Percentiles rank a stretch among this genome's conserved stretches.
Evolutionary conservation across 1,140 invertebrate genomes (phyloP).

Genomic region (Cecropterus lyciades): DNA sequence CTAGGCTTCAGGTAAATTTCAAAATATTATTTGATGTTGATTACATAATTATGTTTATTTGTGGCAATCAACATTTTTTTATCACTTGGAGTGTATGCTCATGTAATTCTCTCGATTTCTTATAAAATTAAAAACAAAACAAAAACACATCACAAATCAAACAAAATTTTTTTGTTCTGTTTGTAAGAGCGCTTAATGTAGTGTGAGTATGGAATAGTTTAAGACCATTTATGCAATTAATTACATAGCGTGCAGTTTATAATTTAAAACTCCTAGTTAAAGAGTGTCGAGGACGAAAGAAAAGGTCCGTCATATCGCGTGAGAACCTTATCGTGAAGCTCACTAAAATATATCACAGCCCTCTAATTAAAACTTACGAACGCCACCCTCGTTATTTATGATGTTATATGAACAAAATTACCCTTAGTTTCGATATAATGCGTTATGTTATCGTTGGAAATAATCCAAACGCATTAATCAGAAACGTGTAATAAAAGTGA

Average conservation of each 20-base stretch:
- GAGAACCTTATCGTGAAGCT: conserved; percentile 52
- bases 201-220: too few relatives aligned
- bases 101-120: too few relatives aligned
- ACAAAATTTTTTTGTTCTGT: too few relatives aligned
- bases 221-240: conserved; percentile 10
- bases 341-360: conserved; percentile 60
- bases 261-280: conserved; percentile 49
- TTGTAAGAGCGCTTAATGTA: too few relatives aligned
- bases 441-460: conserved; percentile 37
- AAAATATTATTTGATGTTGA: too few relatives aligned
- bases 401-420: conserved; percentile 12
- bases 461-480: conserved; percentile 22
- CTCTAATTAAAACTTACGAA: conserved; percentile 65
- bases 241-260: conserved; percentile 55
- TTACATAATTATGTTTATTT: too few relatives aligned
- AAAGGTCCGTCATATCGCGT: conserved; percentile 57
- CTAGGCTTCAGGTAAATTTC: too few relatives aligned
- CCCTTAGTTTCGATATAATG: conserved; percentile 34
- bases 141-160: too few relatives aligned
- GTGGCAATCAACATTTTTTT: too few relatives aligned
- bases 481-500: conserved; percentile 18
- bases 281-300: conserved; percentile 50
- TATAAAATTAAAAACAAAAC: too few relatives aligned
- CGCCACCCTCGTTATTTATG: conserved; percentile 49
- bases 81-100: too few relatives aligned